Base-by-base conservation (phyloP, 2,797 vertebrate species). In the Sebastes trivittatus region DNA sequence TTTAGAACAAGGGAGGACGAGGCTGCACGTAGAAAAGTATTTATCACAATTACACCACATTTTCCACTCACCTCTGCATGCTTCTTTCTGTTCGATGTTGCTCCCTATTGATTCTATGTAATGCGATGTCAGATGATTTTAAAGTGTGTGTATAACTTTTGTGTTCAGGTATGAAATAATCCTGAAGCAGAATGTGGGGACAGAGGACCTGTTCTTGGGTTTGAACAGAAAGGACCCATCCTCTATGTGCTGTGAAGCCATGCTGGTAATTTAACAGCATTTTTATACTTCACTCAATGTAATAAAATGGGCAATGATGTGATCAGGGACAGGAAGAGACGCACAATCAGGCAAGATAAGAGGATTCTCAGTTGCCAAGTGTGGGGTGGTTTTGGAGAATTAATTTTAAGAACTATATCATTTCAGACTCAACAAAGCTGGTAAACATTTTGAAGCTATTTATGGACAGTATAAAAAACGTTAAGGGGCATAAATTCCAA, bases 201-300 rank as follows among this genome's bases (percentile, higher is more conserved):
- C 97, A 29, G 97, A 99, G 77, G 97, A 99, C 68, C 6, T 99
- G 30, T 99, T 98, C 93, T 91, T 99, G 82, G 97, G 97, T 27
- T 86, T 98, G 91, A 97, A 91, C 34, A 83, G 95, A 77, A 99
- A 98, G 83, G 95, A 99, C 29, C 92, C 96, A 2, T 99, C 98
- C 23, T 97, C 97, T 64, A 97, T 98, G 89, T 97, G 97, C 89
- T 99, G 98, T 88, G 96, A 98, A 65, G 96, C 97, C 63, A 93
- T 99, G 89, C 92, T 98, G 97, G 98, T 99, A 95, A 96, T 3
- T 54, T 18, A 58, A 23, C 8, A 11, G 1, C 16, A 42, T 20
- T 55, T 54, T 59, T 58, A 52, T n/a, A n/a, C 20, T n/a, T 52
- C 2, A n/a, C 42, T 46, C 42, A 46, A 16, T 46, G 42, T 46